phyloP scores from a whole-genome alignment of 2,888 invertebrate species.

The Lepidonotus clava region DNA sequence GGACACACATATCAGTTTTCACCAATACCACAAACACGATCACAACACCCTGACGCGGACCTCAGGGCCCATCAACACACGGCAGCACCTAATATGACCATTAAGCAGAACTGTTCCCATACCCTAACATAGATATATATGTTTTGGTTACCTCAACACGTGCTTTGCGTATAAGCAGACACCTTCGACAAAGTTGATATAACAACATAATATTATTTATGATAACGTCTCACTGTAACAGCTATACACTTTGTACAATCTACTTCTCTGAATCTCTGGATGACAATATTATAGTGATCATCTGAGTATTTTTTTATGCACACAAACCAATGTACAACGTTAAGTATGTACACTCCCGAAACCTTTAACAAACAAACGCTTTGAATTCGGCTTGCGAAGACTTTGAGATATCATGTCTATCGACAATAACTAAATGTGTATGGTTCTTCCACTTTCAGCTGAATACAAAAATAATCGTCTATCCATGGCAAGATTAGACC shows the following conservation, averaged over 20 bases:
- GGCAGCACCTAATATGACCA: constrained; percentile 24
- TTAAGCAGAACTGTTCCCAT: constrained; percentile 8
- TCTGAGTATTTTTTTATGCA: not conserved
- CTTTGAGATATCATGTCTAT: constrained; percentile 30
- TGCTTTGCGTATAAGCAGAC: not conserved
- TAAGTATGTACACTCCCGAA: not conserved
- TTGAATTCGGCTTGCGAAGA: not conserved
- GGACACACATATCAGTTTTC: no score
- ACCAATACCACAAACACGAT: no score
- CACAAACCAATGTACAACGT: not conserved
- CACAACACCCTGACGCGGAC: no score
- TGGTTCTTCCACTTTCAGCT: not conserved
- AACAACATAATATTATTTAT: not conserved
- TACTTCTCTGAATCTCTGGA: not conserved
- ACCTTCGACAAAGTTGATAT: not conserved
- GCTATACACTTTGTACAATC: not conserved
- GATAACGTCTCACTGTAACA: not conserved
- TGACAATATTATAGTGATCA: not conserved
- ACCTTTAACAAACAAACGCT: not conserved
- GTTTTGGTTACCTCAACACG: not conserved
- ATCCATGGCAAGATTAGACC: constrained; percentile 38
- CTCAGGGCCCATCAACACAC: not conserved
- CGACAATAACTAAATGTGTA: not conserved
- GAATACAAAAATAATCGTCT: constrained; percentile 37
- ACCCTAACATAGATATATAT: not conserved